These are phyloP conservation scores for Dorcus parallelipipedus DNA, from an alignment of 2,888 invertebrate genomes.

Conservation along the genomic window DNA sequence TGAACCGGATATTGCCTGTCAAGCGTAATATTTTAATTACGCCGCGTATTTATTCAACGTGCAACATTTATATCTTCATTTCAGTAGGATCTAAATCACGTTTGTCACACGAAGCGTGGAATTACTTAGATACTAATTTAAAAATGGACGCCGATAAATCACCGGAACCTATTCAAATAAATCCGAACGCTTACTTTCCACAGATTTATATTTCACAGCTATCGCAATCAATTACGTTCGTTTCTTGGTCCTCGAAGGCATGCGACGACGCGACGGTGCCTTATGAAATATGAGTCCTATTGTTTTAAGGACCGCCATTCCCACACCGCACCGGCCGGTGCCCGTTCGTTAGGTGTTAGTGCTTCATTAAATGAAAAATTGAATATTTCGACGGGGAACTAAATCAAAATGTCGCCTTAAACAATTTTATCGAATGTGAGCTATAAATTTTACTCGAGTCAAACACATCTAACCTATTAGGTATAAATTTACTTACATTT, in stretches of 20 bases:
- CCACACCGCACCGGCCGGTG: slow-evolving; percentile 11
- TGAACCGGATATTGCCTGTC: too few relatives aligned
- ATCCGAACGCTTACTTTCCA: slow-evolving; percentile 10
- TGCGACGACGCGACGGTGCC: slow-evolving; percentile 10
- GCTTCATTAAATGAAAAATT: slow-evolving; percentile 9
- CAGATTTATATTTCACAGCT: slow-evolving; percentile 9
- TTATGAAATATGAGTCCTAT: slow-evolving; percentile 26
- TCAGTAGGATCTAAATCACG: too few relatives aligned
- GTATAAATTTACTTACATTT: too few relatives aligned
- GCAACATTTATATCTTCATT: too few relatives aligned
- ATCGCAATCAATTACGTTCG: slow-evolving; percentile 12
- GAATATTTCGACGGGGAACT: slow-evolving; percentile 17
- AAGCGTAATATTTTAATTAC: too few relatives aligned
- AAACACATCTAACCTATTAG: too few relatives aligned
- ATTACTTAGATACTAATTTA: too few relatives aligned
- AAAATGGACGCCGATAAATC: too few relatives aligned
- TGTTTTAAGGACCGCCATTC: slow-evolving; percentile 26
- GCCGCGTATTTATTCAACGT: too few relatives aligned
- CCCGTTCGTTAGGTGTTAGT: background rate
- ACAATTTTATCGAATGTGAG: slow-evolving; percentile 8
- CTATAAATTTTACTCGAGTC: slow-evolving; percentile 7
- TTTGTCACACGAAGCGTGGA: too few relatives aligned
- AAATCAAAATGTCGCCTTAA: slow-evolving; percentile 22
- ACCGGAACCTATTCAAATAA: background rate
- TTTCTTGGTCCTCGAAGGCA: slow-evolving; percentile 2